Percentiles rank a stretch among this genome's conserved stretches.
Evolutionary conservation across 2,113 vertebrate species (phyloP).

Genomic region (Chinchilla lanigera): DNA sequence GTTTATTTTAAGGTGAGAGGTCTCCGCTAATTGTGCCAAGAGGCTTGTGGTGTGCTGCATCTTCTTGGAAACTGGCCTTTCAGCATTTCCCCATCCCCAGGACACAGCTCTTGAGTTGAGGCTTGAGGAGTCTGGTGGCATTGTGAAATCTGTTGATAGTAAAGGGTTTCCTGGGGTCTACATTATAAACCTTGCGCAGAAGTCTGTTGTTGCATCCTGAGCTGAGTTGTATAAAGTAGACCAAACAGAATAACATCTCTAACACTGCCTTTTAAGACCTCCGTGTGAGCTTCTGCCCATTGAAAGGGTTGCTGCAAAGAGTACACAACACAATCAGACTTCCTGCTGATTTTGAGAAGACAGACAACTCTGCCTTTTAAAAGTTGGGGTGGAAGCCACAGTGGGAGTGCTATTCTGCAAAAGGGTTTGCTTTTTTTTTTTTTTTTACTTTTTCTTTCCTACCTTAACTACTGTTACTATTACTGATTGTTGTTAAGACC

Average conservation of each 20-base stretch:
- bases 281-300: not conserved
- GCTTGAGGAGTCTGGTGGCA: not conserved
- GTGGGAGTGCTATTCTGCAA: not conserved
- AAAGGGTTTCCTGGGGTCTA: not conserved
- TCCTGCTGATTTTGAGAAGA: conserved; percentile 42
- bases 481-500: not conserved
- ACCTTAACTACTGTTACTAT: not conserved
- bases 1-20: not conserved
- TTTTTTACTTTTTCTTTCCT: not conserved
- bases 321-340: not conserved
- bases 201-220: not conserved
- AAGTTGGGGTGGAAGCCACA: not conserved
- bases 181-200: not conserved
- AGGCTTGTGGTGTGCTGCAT: not conserved
- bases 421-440: not conserved
- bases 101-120: not conserved
- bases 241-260: not conserved
- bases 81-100: not conserved
- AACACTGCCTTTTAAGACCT: not conserved
- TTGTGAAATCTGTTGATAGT: not conserved
- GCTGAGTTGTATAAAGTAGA: conserved; percentile 8
- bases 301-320: conserved; percentile 41
- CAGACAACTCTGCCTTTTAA: not conserved
- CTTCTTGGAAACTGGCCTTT: not conserved
- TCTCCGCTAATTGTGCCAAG: not conserved